A percentile compares a stretch with the other conserved stretches of the same genome.
phyloP scores from a whole-genome alignment of 2,113 vertebrate genomes.

The Cnemophilus loriae region DNA sequence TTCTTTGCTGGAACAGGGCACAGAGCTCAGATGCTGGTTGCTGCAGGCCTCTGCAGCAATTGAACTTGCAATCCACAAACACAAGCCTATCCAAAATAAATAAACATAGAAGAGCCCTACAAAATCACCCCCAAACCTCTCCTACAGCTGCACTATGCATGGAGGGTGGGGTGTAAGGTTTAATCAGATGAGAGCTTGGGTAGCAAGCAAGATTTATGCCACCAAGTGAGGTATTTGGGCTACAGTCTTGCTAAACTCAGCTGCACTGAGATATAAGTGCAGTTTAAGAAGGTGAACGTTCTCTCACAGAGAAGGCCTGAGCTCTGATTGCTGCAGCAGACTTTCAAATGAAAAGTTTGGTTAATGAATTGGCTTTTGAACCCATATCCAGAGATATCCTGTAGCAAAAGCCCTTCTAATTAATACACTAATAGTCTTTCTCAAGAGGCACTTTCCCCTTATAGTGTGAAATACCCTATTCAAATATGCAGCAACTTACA shows the following conservation, averaged over 20 bases:
- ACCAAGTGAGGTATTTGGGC: background rate
- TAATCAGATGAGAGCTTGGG: background rate
- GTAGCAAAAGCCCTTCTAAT: background rate
- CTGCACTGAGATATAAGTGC: background rate
- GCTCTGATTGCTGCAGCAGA: background rate
- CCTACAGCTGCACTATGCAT: fast-evolving
- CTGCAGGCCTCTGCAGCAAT: background rate
- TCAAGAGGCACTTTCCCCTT: background rate
- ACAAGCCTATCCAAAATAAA: background rate
- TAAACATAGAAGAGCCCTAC: background rate
- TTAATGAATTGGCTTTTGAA: background rate
- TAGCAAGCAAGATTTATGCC: background rate
- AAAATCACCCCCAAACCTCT: background rate
- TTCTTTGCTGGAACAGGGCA: background rate
- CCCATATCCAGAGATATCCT: background rate
- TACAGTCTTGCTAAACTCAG: background rate
- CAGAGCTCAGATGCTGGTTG: background rate
- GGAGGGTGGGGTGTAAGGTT: background rate
- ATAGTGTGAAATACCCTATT: background rate
- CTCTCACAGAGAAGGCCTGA: background rate
- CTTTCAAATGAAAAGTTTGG: background rate
- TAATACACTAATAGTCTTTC: background rate
- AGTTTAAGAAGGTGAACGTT: background rate
- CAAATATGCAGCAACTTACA: background rate
- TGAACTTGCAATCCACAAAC: background rate